Percentiles rank a stretch among this genome's conserved stretches.
phyloP scores from a whole-genome alignment of 2,113 vertebrate genomes.

The Phyllopteryx taeniolatus region DNA sequence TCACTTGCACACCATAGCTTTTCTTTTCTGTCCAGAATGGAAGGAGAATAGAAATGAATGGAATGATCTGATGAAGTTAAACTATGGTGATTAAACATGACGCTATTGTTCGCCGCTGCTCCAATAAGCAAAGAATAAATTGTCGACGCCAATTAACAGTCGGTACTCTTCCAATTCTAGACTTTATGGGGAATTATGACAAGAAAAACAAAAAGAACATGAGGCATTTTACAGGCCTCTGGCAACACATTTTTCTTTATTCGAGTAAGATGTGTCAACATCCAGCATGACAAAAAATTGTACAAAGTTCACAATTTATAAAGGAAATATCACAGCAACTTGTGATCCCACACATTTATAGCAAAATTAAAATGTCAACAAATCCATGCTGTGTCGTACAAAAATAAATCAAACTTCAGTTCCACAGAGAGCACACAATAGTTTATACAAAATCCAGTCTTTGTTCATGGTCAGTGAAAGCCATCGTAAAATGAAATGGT shows the following conservation, averaged over 20 bases:
- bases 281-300: slow-evolving; percentile 99
- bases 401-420: slow-evolving; percentile 99
- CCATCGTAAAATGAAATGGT: slow-evolving; percentile 89
- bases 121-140: neutral
- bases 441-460: slow-evolving; percentile 99
- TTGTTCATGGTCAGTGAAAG: slow-evolving; percentile 98
- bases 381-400: slow-evolving; percentile 99
- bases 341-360: slow-evolving; percentile 99
- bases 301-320: slow-evolving; percentile 99
- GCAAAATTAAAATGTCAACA: slow-evolving; percentile 99
- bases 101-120: neutral
- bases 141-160: neutral
- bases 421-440: slow-evolving; percentile 99
- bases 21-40: no score
- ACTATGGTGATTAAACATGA: no score
- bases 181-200: neutral
- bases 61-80: no score
- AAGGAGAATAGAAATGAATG: no score
- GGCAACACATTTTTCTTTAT: slow-evolving; percentile 98
- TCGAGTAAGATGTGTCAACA: slow-evolving; percentile 99
- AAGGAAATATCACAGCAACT: slow-evolving; percentile 99
- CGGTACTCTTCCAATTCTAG: neutral
- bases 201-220: neutral
- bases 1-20: no score
- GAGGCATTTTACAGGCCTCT: slow-evolving; percentile 72